Evolutionary conservation across 2,113 vertebrate species (phyloP).

Genomic region (Trichechus manatus): DNA sequence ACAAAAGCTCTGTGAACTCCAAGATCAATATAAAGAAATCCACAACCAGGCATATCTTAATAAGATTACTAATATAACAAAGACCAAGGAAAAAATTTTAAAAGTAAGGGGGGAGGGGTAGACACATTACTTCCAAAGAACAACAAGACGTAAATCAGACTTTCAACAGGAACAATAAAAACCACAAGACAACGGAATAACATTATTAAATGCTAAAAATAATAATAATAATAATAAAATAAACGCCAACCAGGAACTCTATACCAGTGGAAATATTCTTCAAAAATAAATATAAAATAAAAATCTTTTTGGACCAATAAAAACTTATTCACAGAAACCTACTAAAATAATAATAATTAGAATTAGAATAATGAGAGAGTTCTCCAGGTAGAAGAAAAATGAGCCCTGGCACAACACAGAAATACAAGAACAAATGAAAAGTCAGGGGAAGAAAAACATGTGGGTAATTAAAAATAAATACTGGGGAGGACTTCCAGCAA

Average conservation of each 20-base stretch:
- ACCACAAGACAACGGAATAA: background rate
- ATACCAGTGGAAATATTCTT: background rate
- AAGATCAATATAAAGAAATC: background rate
- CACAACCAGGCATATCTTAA: background rate
- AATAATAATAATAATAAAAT: no score
- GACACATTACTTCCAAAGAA: background rate
- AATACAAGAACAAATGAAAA: background rate
- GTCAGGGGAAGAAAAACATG: background rate
- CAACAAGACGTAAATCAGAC: background rate
- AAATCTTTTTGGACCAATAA: background rate
- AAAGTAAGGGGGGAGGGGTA: background rate
- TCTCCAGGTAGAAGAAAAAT: background rate
- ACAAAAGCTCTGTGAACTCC: background rate
- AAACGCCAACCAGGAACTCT: background rate
- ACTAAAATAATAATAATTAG: background rate
- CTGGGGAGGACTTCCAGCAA: no score
- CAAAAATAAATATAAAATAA: background rate
- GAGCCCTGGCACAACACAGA: background rate
- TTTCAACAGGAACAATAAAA: background rate
- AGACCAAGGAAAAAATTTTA: background rate
- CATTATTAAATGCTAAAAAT: background rate
- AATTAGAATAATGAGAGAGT: background rate
- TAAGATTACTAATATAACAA: background rate
- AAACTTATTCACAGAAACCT: background rate
- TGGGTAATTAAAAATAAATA: background rate